These are phyloP conservation scores for Ciconia stormi DNA, from an alignment of 2,113 vertebrate species.

Conservation along the genomic window DNA sequence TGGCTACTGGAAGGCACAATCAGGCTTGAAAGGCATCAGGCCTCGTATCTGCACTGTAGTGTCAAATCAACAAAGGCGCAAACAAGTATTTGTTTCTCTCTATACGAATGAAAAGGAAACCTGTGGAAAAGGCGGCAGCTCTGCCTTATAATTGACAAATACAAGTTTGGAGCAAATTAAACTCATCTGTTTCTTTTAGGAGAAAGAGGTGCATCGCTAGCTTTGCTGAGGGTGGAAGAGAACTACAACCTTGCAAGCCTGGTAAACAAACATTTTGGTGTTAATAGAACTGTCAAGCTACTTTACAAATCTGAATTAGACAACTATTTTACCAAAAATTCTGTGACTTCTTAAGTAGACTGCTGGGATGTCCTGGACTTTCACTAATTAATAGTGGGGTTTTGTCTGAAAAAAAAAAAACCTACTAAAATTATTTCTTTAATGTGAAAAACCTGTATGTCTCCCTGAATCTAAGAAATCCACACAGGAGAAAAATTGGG, in stretches of 20 bases:
- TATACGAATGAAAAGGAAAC: not conserved
- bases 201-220: not conserved
- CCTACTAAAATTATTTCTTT: not conserved
- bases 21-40: not conserved
- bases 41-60: fast-evolving
- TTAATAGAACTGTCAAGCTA: not conserved
- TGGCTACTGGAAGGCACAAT: not conserved
- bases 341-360: not conserved
- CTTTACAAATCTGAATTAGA: not conserved
- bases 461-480: not conserved
- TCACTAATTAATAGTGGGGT: not conserved
- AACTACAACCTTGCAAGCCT: not conserved
- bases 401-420: not conserved
- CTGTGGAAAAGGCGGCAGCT: not conserved
- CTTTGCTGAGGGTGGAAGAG: not conserved
- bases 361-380: not conserved
- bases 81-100: not conserved
- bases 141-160: not conserved
- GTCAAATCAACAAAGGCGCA: not conserved
- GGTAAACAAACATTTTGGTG: not conserved
- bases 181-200: not conserved
- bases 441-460: not conserved
- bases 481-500: not conserved
- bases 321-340: not conserved
- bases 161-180: not conserved